Percentiles rank a stretch among this genome's conserved stretches.
Conservation (phyloP, 2,113 vertebrate genomes). For the Osmerus mordax region DNA sequence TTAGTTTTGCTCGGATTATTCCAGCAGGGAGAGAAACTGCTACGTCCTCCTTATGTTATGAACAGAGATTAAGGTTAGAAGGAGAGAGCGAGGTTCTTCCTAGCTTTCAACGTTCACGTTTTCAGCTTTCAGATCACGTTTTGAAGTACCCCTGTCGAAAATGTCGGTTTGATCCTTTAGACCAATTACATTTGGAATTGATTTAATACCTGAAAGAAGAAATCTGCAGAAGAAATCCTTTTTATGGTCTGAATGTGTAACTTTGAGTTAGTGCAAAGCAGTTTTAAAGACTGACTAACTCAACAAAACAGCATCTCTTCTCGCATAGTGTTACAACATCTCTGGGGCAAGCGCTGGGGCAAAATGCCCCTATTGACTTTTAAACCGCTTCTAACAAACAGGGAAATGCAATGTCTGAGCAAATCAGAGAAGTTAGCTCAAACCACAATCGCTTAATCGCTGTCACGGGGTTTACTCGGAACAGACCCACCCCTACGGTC, state of each 20-base stretch:
- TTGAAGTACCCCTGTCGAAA: too few relatives aligned
- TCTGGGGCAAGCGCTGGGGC: neutral
- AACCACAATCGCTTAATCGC: neutral
- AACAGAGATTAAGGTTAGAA: neutral
- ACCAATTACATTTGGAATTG: too few relatives aligned
- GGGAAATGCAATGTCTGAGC: neutral
- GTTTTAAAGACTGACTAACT: too few relatives aligned
- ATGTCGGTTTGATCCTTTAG: too few relatives aligned
- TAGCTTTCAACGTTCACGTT: too few relatives aligned
- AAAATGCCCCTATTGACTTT: neutral
- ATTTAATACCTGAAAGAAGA: too few relatives aligned
- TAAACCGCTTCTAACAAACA: neutral
- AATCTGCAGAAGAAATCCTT: too few relatives aligned
- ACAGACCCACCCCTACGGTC: neutral
- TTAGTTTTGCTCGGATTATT: conserved; percentile 54
- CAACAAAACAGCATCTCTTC: too few relatives aligned
- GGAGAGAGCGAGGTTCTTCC: neutral
- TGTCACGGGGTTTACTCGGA: neutral
- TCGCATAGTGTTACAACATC: too few relatives aligned
- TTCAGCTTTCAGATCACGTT: too few relatives aligned
- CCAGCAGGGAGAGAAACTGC: conserved; percentile 38
- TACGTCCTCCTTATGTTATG: conserved; percentile 7
- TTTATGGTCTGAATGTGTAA: too few relatives aligned
- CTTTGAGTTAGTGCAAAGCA: too few relatives aligned
- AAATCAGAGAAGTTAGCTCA: neutral